These are phyloP conservation scores for Acropora tenuis DNA, from an alignment of 64 coral and sea anemone species.

Conservation along the genomic window DNA sequence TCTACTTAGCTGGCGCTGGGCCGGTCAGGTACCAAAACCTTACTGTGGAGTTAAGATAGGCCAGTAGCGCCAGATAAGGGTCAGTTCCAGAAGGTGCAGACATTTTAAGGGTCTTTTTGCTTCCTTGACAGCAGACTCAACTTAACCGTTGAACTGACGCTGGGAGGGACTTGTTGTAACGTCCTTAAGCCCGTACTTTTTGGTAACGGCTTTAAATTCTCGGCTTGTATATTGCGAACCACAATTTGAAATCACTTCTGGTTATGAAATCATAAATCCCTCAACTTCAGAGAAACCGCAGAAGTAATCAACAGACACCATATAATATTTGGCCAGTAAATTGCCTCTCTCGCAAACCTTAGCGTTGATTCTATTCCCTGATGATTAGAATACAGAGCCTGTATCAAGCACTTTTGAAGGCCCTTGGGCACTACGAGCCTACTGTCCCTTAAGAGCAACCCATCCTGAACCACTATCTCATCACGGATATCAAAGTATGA, in stretches of 20 bases:
- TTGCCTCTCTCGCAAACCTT: not conserved
- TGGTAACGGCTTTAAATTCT: not conserved
- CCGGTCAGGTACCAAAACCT: slow-evolving; percentile 1
- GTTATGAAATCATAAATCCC: not conserved
- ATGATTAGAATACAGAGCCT: slow-evolving; percentile 31
- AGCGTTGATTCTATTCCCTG: slow-evolving; percentile 53
- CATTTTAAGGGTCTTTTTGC: not conserved
- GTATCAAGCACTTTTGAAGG: slow-evolving; percentile 8
- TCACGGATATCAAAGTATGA: slow-evolving; percentile 23
- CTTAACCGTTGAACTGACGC: slow-evolving; percentile 11
- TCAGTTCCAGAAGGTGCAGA: not conserved
- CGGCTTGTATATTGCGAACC: not conserved
- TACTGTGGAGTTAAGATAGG: not conserved
- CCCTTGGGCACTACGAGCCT: slow-evolving; percentile 18
- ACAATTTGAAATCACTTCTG: not conserved
- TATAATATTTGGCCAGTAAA: slow-evolving; percentile 58
- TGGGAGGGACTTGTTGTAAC: not conserved
- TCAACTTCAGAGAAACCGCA: slow-evolving; percentile 6
- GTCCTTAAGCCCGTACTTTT: not conserved
- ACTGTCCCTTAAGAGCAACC: slow-evolving; percentile 22
- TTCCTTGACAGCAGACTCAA: not conserved
- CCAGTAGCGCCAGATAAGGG: slow-evolving; percentile 5
- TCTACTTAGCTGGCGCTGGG: not conserved
- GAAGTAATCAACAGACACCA: slow-evolving; percentile 22
- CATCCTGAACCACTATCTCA: slow-evolving; percentile 7